Base-by-base conservation (phyloP, 1,140 invertebrate species). In the Bombus fervidus region DNA sequence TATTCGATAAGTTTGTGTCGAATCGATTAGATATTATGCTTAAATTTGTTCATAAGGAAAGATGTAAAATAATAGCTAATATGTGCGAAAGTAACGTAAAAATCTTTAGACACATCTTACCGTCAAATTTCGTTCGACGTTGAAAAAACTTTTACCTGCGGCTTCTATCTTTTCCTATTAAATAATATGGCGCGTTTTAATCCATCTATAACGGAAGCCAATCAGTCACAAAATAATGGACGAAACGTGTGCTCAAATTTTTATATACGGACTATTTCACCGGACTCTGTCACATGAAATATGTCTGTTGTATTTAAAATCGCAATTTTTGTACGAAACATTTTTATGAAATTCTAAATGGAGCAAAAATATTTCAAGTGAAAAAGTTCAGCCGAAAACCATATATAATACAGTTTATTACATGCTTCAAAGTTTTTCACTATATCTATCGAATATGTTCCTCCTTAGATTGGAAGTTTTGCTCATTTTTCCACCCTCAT, bases 1-100 rank as follows among this genome's bases (percentile, higher is more conserved):
- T 83, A 79, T 79, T 74, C 43, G 66, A 31, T 28, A 57, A 39
- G 18, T 4, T 47, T 13, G 47, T 66, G 31, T 53, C 41, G 71
- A 71, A 37, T 37, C 18, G 9, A 37, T 68, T 68, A 37, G 3
- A 37, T 68, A 25, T 34, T 39, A 12, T 43, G 37, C 74, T 74
- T 37, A 39, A 34, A 43, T 71, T 28, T 25, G 8, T 41, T 5
- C 25, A 1, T n/a, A 41, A 41, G 25, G 2, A 12, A 41, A n/a
- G 25, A 25, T 22, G 9, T 12, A 28, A 69, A 69, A 37, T 37
- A 37, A 25, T 37, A 18, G 34, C 9, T 10, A 53, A 53, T 53
- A 8, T 3, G 47, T 22, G 18, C 0, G 47, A 53, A 53, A 22
- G 18, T 53, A 53, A 53, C 5, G 47, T 53, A 53, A 18, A 22